Conservation (phyloP, 2,113 vertebrate genomes). For the Hemiprocne comata region DNA sequence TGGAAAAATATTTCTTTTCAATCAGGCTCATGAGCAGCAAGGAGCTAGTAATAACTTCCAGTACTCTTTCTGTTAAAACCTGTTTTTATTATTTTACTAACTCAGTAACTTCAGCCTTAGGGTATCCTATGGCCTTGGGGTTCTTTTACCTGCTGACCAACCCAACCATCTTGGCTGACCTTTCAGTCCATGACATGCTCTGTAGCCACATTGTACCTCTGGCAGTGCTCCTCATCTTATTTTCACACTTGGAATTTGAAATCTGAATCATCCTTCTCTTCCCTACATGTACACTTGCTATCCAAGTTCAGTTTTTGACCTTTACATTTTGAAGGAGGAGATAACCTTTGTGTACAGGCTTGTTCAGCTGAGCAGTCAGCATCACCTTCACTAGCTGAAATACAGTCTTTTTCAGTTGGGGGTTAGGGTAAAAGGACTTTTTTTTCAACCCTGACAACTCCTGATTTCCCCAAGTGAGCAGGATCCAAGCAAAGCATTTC, state of each 20-base stretch:
- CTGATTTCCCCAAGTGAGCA: neutral
- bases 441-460: neutral
- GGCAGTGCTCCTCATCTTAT: neutral
- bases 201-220: neutral
- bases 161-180: neutral
- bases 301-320: neutral
- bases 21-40: neutral
- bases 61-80: neutral
- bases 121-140: neutral
- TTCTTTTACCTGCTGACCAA: neutral
- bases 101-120: neutral
- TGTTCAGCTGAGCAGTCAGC: neutral
- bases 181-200: neutral
- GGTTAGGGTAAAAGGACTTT: neutral
- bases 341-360: neutral
- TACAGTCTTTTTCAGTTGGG: neutral
- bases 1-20: neutral
- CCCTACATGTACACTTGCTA: fast-evolving
- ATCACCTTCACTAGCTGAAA: neutral
- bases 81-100: neutral
- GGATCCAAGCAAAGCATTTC: neutral
- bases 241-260: constrained; percentile 32
- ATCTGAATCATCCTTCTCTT: neutral
- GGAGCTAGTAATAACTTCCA: neutral
- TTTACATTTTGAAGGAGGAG: neutral